Conservation (phyloP, 2,113 vertebrate species). For the Anser cygnoides region DNA sequence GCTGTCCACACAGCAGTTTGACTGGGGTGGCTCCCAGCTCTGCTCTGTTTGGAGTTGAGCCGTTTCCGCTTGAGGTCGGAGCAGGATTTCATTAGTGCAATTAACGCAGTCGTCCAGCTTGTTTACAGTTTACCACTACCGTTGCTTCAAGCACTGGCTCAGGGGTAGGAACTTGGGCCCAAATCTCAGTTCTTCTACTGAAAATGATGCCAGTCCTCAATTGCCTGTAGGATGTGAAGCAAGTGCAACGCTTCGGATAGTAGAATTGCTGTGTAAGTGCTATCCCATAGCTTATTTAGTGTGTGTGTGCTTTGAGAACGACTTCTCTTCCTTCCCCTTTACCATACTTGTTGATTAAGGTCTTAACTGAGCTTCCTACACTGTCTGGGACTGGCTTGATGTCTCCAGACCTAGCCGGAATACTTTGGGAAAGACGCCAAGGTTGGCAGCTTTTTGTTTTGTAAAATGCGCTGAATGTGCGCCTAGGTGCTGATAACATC, state of each 20-base stretch:
- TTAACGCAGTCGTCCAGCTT: background rate
- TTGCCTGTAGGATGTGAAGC: rapidly evolving
- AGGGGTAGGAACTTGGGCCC: background rate
- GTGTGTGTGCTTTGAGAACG: background rate
- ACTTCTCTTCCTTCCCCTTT: constrained; percentile 31
- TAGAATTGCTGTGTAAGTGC: background rate
- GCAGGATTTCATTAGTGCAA: background rate
- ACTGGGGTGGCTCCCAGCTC: background rate
- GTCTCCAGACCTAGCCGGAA: background rate
- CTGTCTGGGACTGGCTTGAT: background rate
- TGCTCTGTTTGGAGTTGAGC: background rate
- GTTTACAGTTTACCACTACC: background rate
- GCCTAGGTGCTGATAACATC: background rate
- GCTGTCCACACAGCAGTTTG: background rate
- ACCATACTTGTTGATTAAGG: background rate
- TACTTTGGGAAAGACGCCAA: background rate
- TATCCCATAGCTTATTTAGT: background rate
- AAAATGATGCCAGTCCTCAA: background rate
- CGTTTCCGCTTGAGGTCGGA: background rate
- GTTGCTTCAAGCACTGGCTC: background rate
- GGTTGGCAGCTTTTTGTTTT: background rate
- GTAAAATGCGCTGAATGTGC: background rate
- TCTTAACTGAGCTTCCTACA: background rate
- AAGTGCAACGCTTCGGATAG: rapidly evolving
- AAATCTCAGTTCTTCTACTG: background rate